These are phyloP conservation scores for Caenorhabditis wallacei DNA, from an alignment of 2,888 invertebrate species.

Conservation along the genomic window DNA sequence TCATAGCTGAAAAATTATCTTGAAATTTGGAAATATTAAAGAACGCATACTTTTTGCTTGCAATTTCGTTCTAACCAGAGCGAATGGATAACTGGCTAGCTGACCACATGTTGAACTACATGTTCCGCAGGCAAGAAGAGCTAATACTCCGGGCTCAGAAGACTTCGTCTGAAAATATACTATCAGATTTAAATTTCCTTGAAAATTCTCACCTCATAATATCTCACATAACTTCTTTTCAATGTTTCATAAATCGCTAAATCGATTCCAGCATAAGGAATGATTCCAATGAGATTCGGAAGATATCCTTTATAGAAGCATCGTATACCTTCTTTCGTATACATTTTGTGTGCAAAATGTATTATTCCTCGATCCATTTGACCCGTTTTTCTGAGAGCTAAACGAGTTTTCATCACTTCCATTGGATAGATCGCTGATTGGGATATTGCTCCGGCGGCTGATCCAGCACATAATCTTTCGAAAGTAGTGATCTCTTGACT, in stretches of 20 bases:
- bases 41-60: conserved; percentile 87
- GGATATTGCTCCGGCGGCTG: conserved; percentile 93
- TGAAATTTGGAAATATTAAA: background rate
- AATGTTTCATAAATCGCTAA: conserved; percentile 97
- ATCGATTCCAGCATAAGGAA: conserved; percentile 99
- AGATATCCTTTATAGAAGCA: conserved; percentile 96
- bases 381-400: conserved; percentile 96
- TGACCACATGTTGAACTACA: conserved; percentile 96
- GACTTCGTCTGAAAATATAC: conserved; percentile 84
- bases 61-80: conserved; percentile 94
- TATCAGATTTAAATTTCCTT: too few relatives aligned
- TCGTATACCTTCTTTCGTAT: conserved; percentile 90
- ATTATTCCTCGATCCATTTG: conserved; percentile 90
- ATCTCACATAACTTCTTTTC: conserved; percentile 85
- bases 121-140: conserved; percentile 94
- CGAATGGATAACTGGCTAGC: conserved; percentile 97
- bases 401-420: conserved; percentile 95
- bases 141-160: conserved; percentile 90
- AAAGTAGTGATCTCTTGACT: conserved; percentile 89
- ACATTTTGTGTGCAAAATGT: conserved; percentile 94
- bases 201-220: conserved; percentile 38
- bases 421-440: conserved; percentile 97
- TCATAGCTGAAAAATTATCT: conserved; percentile 41
- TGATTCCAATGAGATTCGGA: conserved; percentile 94
- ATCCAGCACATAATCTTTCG: conserved; percentile 95